Percentiles rank a stretch among this genome's conserved stretches.
Conservation (phyloP, 2,113 vertebrate genomes). For the Pterophyllum scalare region DNA sequence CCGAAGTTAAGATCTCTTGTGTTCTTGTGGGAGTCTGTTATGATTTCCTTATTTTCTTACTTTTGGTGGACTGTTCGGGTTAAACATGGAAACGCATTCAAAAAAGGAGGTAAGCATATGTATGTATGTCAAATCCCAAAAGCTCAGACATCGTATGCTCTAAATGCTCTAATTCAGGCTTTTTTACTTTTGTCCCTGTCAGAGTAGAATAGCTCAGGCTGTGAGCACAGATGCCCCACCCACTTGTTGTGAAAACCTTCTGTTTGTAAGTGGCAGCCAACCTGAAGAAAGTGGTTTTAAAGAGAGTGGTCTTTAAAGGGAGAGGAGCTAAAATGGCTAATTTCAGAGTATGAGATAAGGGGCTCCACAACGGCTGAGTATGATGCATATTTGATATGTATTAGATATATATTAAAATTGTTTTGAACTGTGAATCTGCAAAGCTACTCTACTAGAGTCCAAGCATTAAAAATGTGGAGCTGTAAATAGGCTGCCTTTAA, state of each 20-base stretch:
- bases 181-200: not conserved
- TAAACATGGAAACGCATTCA: not conserved
- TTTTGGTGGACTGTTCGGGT: not conserved
- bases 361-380: not conserved
- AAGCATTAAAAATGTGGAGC: not conserved
- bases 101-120: not conserved
- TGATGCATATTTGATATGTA: not conserved
- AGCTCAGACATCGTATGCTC: not conserved
- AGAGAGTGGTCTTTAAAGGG: not conserved
- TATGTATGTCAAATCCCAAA: too few relatives aligned
- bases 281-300: not conserved
- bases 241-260: not conserved
- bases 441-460: not conserved
- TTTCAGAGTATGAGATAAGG: not conserved
- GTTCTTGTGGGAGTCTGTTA: not conserved
- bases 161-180: not conserved
- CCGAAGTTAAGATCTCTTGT: not conserved
- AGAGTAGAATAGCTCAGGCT: not conserved
- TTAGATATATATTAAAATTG: not conserved
- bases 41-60: not conserved
- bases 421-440: constrained; percentile 3
- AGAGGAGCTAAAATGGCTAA: not conserved
- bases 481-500: too few relatives aligned
- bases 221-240: not conserved
- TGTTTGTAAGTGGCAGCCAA: too few relatives aligned